Base-by-base conservation (phyloP, 2,888 invertebrate species). In the Erebia epiphron region DNA sequence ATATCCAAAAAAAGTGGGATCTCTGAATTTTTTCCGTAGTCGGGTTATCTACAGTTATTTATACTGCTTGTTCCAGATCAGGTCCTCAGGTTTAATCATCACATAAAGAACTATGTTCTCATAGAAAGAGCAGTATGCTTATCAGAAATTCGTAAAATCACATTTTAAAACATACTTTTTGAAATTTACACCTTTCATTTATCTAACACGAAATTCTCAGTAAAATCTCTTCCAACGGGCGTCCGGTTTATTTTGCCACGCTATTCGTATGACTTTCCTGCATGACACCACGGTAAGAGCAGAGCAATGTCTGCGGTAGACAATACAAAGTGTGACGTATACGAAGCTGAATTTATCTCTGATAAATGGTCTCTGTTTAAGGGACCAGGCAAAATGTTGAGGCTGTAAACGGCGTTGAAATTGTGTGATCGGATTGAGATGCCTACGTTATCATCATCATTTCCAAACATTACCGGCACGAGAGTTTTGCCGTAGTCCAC, bases 301-400 rank as follows among this genome's bases (percentile, higher is more conserved):
- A 35, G 67, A 67, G 57, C 46, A 49, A 67, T 58, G 67, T 49
- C 57, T 67, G 67, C n/a, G 67, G 58, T 26, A 67, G 58, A 67
- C 58, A 46, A 67, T 58, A 67, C 49, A 58, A 67, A 67, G 67
- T 58, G 67, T 58, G 67, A 67, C 67, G 46, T 67, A 58, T 67
- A 58, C 46, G 57, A 58, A 54, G 66, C 56, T 57, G 35, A 58
- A 54, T 58, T 26, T 67, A 67, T 67, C 58, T 58, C 67, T 62
- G 62, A 62, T 49, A 49, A 26, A 67, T 58, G 67, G n/a, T 2
- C 57, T 57, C 13, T 49, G 62, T 46, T 62, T 62, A 49, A 21
- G 21, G 11, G 49, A 62, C 21, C 49, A 62, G 62, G 62, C 21
- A 49, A 62, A 62, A 62, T 49, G 41, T 62, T 46, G 7, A 49